Evolutionary conservation across 30 jellyfish, hydroid and myxozoan species (phyloP), one percentile per base, ranked within the genome.

Genomic region (Rhopilema esculentum): DNA sequence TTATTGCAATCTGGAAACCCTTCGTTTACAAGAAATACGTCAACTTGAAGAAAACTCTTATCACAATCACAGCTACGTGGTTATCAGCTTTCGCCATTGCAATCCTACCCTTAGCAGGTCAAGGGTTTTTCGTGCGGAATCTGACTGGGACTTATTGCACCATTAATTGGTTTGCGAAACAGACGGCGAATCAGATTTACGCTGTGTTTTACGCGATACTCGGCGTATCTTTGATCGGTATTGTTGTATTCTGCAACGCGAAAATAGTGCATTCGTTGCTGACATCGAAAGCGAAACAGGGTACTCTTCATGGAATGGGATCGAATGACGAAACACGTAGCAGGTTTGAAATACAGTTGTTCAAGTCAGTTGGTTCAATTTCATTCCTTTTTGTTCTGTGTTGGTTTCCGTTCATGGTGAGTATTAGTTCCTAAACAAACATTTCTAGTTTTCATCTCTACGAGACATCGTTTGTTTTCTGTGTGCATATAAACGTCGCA

Each of bases 371-470:
- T 25, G 90, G 89, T 20, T 89, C 90, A 0, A 79, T 87, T 64
- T 87, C 96, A 1, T 67, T 69, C 6, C 65, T 87, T 26, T 87
- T 87, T 49, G 31, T 87, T 40, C 69, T 87, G 27, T 87, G 96
- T 68, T 87, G 96, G 96, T 77, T 79, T 53, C 96, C 96, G 31
- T 87, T 87, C 77, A 87, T 87, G 96, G 96, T 87, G 31, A 87
- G 90, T 61, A 49, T 49, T 9, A 21, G 17, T 77, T 22, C 16
- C 70, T 17, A 40, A 40, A 6, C 57, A 40, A 12, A n/a, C n/a
- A n/a, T n/a, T n/a, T n/a, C n/a, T n/a, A 2, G 57, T 12, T 40
- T 40, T 40, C 6, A 40, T 12, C 57, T 40, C 12, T 40, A 6
- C 57, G 57, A 40, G 57, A 2, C 57, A 40, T 6, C 57, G n/a